These are phyloP conservation scores for Galeopsomyia nigrocyanea DNA, from an alignment of 2,888 invertebrate genomes.

Conservation along the genomic window DNA sequence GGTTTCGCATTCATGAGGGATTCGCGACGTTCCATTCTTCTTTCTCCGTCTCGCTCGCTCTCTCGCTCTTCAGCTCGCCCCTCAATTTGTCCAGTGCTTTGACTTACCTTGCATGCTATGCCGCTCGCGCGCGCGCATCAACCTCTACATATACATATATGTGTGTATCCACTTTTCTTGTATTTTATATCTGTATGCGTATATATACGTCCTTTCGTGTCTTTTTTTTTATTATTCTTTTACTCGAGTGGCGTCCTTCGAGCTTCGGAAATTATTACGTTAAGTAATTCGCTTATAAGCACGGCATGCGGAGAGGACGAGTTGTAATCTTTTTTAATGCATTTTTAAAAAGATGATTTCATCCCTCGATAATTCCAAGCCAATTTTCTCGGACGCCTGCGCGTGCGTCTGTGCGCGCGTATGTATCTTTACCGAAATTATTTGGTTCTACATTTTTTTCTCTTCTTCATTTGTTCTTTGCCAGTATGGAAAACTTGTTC, in stretches of 20 bases:
- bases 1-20: conserved; percentile 62
- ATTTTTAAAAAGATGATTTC: conserved; percentile 44
- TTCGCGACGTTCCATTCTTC: conserved; percentile 54
- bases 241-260: neutral
- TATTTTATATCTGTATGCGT: conserved; percentile 37
- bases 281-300: conserved; percentile 41
- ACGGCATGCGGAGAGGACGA: neutral
- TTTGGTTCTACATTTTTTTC: conserved; percentile 2
- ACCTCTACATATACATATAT: conserved; percentile 25
- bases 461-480: conserved; percentile 20
- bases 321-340: conserved; percentile 42
- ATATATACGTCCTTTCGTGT: neutral
- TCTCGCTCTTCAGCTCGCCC: too few relatives aligned
- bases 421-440: conserved; percentile 12
- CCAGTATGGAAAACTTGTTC: conserved; percentile 24
- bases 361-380: conserved; percentile 37
- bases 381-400: conserved; percentile 18
- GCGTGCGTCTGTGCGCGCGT: neutral
- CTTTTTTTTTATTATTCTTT: conserved; percentile 10
- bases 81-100: conserved; percentile 44
- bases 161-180: conserved; percentile 42
- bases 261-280: conserved; percentile 39
- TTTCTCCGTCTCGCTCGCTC: conserved; percentile 48
- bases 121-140: conserved; percentile 17
- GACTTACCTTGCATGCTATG: neutral